phyloP scores from a whole-genome alignment of 2,113 vertebrate genomes.

The Megaceryle maxima region DNA sequence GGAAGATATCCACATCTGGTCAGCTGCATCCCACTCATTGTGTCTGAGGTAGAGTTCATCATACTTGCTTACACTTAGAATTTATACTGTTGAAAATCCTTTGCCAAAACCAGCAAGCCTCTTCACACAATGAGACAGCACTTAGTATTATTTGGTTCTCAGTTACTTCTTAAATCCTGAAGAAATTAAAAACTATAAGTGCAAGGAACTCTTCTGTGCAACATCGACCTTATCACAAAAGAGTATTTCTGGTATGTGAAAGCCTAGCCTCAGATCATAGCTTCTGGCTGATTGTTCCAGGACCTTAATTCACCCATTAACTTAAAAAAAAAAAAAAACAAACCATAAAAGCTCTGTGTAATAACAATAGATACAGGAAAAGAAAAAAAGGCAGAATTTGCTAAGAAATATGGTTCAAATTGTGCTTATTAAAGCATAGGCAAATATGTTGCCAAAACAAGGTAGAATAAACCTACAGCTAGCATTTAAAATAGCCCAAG shows the following conservation, averaged over 20 bases:
- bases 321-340: neutral
- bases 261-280: neutral
- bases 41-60: neutral
- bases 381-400: neutral
- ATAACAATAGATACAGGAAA: neutral
- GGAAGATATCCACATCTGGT: neutral
- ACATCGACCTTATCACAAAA: rapidly evolving
- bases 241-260: rapidly evolving
- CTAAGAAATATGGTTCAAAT: neutral
- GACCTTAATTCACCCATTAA: neutral
- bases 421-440: neutral
- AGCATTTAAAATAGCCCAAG: neutral
- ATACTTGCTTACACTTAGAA: neutral
- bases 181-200: neutral
- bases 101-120: neutral
- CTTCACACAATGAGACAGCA: neutral
- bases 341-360: neutral
- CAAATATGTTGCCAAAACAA: neutral
- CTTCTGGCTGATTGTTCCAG: neutral
- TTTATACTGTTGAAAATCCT: neutral
- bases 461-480: neutral
- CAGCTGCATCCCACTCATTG: neutral
- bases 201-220: neutral
- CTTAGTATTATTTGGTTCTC: neutral
- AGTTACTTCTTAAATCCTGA: neutral